These are phyloP conservation scores for Vespertilio murinus DNA, from an alignment of 2,797 vertebrate species.

Conservation along the genomic window DNA sequence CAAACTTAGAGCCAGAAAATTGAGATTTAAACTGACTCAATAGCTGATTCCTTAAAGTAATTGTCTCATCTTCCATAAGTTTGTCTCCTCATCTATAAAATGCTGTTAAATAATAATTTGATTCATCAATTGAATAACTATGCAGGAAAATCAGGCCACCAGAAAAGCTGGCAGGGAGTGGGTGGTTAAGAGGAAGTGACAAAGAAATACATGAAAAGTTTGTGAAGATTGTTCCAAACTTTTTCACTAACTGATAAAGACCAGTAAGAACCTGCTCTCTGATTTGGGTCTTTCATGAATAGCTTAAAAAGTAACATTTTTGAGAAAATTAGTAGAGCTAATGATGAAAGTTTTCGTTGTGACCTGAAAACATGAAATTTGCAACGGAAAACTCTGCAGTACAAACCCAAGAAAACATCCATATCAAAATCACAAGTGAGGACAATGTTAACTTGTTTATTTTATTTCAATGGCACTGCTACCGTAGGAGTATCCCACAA, in stretches of 20 bases:
- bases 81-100: constrained; percentile 17
- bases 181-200: background rate
- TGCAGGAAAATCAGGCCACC: constrained; percentile 25
- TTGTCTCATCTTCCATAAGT: background rate
- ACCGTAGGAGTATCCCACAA: background rate
- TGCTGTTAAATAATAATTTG: background rate
- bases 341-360: background rate
- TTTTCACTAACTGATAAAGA: constrained; percentile 30
- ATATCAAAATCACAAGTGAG: constrained; percentile 38
- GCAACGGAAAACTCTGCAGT: constrained; percentile 12
- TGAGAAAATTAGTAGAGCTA: constrained; percentile 24
- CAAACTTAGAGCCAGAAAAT: constrained; percentile 21
- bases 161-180: background rate
- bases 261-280: background rate
- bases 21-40: background rate
- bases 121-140: constrained; percentile 35
- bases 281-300: background rate
- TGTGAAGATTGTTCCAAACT: background rate
- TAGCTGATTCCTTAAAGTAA: background rate
- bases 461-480: constrained; percentile 48
- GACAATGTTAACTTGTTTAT: constrained; percentile 58
- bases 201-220: background rate
- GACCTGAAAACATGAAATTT: constrained; percentile 39
- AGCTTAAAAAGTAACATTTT: background rate
- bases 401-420: constrained; percentile 19